Conservation (phyloP, 2,797 vertebrate genomes). For the Luscinia luscinia region DNA sequence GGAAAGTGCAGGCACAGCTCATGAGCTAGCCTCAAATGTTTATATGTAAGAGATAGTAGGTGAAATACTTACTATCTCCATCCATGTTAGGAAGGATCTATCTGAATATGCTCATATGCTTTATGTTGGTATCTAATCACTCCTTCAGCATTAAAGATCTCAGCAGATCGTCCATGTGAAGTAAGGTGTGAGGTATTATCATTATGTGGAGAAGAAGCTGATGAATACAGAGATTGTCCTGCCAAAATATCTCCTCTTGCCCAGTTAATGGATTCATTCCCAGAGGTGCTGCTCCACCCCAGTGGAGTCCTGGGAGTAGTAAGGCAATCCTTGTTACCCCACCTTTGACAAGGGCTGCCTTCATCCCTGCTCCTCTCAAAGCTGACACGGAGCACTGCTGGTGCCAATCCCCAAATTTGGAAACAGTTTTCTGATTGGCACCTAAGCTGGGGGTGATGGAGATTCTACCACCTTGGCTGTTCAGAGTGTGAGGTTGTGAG, state of each 20-base stretch:
- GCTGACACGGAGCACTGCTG: background rate
- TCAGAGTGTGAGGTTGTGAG: accelerated
- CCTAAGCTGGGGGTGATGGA: background rate
- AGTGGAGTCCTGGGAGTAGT: background rate
- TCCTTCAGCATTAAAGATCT: background rate
- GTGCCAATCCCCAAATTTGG: background rate
- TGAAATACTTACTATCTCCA: slow-evolving; percentile 13
- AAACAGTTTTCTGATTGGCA: background rate
- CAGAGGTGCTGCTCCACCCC: background rate
- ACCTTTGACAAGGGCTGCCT: background rate
- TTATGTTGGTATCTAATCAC: background rate
- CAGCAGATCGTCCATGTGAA: background rate
- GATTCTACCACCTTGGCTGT: background rate
- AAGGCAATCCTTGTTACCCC: background rate
- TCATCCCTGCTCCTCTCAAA: background rate
- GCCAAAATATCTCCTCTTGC: background rate
- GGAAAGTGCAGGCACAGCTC: slow-evolving; percentile 44
- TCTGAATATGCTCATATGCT: background rate
- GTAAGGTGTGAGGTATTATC: background rate
- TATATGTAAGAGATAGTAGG: background rate
- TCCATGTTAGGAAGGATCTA: background rate
- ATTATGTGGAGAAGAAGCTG: background rate
- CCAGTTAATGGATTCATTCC: background rate
- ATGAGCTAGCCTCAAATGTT: background rate
- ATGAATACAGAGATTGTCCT: background rate